Base-by-base conservation (phyloP, 35 echinoderm and acorn worm genomes). In the Anneissia japonica region DNA sequence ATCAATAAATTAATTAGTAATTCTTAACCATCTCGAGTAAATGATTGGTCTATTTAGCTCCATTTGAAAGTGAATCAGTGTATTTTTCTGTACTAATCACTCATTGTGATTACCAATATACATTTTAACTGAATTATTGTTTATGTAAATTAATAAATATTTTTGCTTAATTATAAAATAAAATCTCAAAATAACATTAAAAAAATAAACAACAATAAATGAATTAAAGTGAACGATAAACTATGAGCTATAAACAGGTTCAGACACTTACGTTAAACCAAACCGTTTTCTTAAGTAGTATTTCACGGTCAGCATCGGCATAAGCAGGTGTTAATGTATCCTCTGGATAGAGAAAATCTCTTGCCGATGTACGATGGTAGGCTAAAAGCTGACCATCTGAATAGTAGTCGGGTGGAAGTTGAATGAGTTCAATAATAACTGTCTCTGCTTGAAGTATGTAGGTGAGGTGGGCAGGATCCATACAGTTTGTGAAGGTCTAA, bases 231-330 rank as follows among this genome's bases (percentile, higher is more conserved):
- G n/a, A n/a, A n/a, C n/a, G n/a, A n/a, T n/a, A n/a, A n/a, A n/a
- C n/a, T n/a, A n/a, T 79, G 26, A 0, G 17, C 32, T 79, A 0
- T 26, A 79, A 34, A 23, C 32, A 19, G 16, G 32, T 28, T 28
- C 32, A 34, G 32, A 30, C 3, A 97, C 96, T 99, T 89, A 99
- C 96, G 88, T 87, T 93, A 41, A 99, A 99, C 92, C 91, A 93
- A 38, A 91, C 46, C 14, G 85, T 94, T 72, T 90, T 82, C 36
- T 91, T 72, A 86, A 99, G 88, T 30, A 99, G 74, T 5, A 99
- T 83, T 39, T 94, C 96, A 35, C 92, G 81, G 19, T 99, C 96
- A 12, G 92, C 88, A 77, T 91, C 91, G 16, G 92, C 89, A 76
- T 94, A 99, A 0, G 89, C 76, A 7, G 96, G 92, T 31, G 90